phyloP scores from a whole-genome alignment of 2,797 vertebrate genomes.

The Arremon aurantiirostris region DNA sequence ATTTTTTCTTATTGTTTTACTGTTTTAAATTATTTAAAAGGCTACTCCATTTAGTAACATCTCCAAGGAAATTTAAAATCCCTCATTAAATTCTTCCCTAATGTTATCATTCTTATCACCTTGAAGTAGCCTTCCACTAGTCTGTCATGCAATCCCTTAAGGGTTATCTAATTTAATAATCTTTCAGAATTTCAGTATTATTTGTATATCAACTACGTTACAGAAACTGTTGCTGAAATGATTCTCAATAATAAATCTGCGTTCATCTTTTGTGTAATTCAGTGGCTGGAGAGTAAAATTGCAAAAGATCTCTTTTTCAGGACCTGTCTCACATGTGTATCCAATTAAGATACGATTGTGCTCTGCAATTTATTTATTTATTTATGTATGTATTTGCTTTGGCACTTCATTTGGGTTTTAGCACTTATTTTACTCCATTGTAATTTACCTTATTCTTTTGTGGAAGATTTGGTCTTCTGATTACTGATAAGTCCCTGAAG shows the following conservation, averaged over 20 bases:
- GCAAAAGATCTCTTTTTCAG: background rate
- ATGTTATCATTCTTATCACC: background rate
- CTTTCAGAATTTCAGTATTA: background rate
- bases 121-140: background rate
- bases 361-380: background rate
- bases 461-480: background rate
- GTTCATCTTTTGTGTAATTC: background rate
- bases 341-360: background rate
- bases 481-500: background rate
- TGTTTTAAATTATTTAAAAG: background rate
- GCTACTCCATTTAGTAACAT: background rate
- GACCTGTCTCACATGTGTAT: background rate
- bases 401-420: background rate
- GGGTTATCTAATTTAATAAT: background rate
- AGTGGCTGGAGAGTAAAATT: background rate
- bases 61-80: background rate
- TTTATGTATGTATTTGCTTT: background rate
- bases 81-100: background rate
- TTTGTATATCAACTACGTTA: background rate
- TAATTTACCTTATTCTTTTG: background rate
- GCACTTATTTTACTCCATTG: background rate
- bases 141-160: background rate
- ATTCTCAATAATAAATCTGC: background rate
- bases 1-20: background rate
- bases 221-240: background rate